Evolutionary conservation across 2,797 vertebrate genomes (phyloP), one percentile per base, ranked within the genome.

Genomic region (Pipistrellus pygmaeus): DNA sequence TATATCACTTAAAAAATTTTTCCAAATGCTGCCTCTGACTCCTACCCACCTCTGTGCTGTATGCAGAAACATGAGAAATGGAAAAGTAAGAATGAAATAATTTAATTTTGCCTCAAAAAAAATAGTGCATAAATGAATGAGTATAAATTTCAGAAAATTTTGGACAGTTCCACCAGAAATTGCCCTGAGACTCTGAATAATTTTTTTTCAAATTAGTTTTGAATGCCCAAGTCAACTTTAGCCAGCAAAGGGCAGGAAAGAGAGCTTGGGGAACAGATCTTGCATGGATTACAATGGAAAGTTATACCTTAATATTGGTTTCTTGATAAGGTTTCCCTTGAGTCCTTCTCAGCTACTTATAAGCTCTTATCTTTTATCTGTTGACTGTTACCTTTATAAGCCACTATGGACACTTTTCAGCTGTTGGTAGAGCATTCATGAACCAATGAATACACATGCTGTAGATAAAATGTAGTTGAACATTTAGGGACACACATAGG

Each of bases 151-250:
- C 53, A 81, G 60, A 87, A 91, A 85, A 71, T 27, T 87, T 44
- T 84, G 44, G 60, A 60, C 53, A 68, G 5, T 82, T 86, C 90
- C 51, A 53, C 8, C 8, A 94, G 68, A 85, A 95, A 60, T 90
- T 86, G 4, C 30, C 75, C 32, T 78, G 85, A 64, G 21, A 88
- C 38, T 38, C 38, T 76, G n/a, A 92, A 69, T 75, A 76, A 80
- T 53, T 71, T 76, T 71, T 71, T 92, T 80, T 89, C 38, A 77
- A 90, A 76, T 48, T 25, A 68, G 30, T 89, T 97, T 88, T 95
- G 44, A 96, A 62, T 44, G 30, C 30, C 20, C 32, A 85, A 66
- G 38, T 85, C 17, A 90, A 71, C 7, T 88, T 88, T 88, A 55
- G 17, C 9, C 25, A 88, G 51, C 10, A 80, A 88, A 93, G 0